Evolutionary conservation across 2,797 vertebrate species (phyloP).

Genomic region (Gallinago nigripennis): DNA sequence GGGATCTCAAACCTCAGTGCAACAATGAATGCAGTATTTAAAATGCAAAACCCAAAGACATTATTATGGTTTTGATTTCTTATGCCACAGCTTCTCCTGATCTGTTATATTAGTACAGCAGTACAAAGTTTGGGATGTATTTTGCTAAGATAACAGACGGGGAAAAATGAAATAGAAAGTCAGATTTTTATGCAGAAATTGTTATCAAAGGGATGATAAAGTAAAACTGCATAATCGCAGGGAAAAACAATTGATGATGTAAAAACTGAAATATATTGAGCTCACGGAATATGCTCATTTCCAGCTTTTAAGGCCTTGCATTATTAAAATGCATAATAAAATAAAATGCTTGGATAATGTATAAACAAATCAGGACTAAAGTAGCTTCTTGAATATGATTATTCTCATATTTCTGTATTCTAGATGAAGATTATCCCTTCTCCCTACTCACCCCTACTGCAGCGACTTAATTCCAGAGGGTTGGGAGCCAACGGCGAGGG

Average conservation of each 20-base stretch:
- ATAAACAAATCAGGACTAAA: slow-evolving; percentile 63
- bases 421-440: background rate
- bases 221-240: slow-evolving; percentile 72
- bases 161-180: slow-evolving; percentile 81
- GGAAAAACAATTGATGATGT: slow-evolving; percentile 75
- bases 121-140: slow-evolving; percentile 79
- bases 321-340: slow-evolving; percentile 73
- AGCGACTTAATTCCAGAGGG: background rate
- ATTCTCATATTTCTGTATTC: slow-evolving; percentile 31
- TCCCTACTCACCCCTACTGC: background rate
- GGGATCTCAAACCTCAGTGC: slow-evolving; percentile 82
- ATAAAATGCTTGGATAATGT: slow-evolving; percentile 61
- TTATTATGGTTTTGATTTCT: slow-evolving; percentile 87
- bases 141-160: slow-evolving; percentile 80
- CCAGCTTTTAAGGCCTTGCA: slow-evolving; percentile 54
- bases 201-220: slow-evolving; percentile 82
- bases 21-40: slow-evolving; percentile 86
- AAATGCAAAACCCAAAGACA: slow-evolving; percentile 86
- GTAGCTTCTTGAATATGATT: slow-evolving; percentile 37
- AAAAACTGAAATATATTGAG: slow-evolving; percentile 55
- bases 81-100: slow-evolving; percentile 78
- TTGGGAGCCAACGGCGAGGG: background rate
- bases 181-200: slow-evolving; percentile 79
- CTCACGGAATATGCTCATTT: slow-evolving; percentile 59
- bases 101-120: slow-evolving; percentile 77